These are phyloP conservation scores for Crocallis elinguaria DNA, from an alignment of 2,888 invertebrate genomes.

Conservation along the genomic window DNA sequence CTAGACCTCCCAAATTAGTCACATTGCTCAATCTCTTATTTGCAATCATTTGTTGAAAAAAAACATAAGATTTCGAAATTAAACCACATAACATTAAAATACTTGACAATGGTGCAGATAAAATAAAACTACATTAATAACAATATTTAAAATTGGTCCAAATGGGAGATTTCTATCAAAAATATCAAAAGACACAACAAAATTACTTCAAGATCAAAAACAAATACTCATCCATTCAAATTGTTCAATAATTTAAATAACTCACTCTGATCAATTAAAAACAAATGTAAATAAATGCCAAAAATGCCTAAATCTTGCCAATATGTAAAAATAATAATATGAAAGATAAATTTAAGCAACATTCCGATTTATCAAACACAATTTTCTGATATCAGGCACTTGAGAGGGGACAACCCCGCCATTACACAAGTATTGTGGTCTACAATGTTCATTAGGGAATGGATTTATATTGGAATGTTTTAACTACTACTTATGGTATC, in stretches of 20 bases:
- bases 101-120: not conserved
- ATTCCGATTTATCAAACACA: not conserved
- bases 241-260: conserved; percentile 3
- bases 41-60: conserved; percentile 7
- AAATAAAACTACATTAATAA: not conserved
- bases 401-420: conserved; percentile 5
- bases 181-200: conserved; percentile 21
- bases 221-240: conserved; percentile 18
- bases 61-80: not conserved
- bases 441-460: conserved; percentile 17
- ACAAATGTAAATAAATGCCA: conserved; percentile 14
- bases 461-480: conserved; percentile 24
- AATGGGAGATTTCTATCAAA: conserved; percentile 23
- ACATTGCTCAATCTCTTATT: too few relatives aligned
- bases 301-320: not conserved
- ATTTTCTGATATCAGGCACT: conserved; percentile 23
- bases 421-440: not conserved
- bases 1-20: not conserved
- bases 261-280: conserved; percentile 5
- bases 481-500: not conserved
- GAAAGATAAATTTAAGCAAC: not conserved
- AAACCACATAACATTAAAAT: not conserved
- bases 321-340: conserved; percentile 1
- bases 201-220: conserved; percentile 14
- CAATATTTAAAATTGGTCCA: conserved; percentile 34